Evolutionary conservation across 2,888 invertebrate genomes (phyloP).

Genomic region (Philereme transversata): DNA sequence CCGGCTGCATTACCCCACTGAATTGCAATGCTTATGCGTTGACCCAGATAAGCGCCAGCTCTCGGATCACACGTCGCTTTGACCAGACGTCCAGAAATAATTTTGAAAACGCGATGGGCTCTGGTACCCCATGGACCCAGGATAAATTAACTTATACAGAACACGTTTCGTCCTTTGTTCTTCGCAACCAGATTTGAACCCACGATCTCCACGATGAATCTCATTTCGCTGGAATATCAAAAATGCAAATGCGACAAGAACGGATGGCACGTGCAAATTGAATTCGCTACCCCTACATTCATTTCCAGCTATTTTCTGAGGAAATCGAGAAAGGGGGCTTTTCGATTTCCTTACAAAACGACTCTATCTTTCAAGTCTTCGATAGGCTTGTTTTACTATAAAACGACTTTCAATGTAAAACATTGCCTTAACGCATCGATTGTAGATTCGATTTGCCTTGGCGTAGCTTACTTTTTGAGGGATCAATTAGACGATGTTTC

Average conservation of each 20-base stretch:
- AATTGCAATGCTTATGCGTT: no score
- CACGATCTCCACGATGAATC: neutral
- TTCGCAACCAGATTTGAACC: no score
- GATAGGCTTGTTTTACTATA: neutral
- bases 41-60: no score
- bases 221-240: constrained; percentile 21
- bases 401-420: constrained; percentile 22
- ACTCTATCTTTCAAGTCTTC: constrained; percentile 18
- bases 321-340: constrained; percentile 18
- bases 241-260: constrained; percentile 28
- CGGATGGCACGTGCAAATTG: constrained; percentile 29
- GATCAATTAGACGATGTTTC: no score
- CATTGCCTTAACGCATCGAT: constrained; percentile 41
- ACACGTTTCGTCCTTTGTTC: no score
- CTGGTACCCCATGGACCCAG: no score
- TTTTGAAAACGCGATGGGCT: no score
- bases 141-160: no score
- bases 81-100: no score
- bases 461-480: neutral
- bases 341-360: constrained; percentile 26
- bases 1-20: no score
- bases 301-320: constrained; percentile 19
- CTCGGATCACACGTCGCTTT: no score
- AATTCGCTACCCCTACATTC: constrained; percentile 20
- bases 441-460: neutral